phyloP scores from a whole-genome alignment of 2,888 invertebrate genomes.

The Lumbricus terrestris region DNA sequence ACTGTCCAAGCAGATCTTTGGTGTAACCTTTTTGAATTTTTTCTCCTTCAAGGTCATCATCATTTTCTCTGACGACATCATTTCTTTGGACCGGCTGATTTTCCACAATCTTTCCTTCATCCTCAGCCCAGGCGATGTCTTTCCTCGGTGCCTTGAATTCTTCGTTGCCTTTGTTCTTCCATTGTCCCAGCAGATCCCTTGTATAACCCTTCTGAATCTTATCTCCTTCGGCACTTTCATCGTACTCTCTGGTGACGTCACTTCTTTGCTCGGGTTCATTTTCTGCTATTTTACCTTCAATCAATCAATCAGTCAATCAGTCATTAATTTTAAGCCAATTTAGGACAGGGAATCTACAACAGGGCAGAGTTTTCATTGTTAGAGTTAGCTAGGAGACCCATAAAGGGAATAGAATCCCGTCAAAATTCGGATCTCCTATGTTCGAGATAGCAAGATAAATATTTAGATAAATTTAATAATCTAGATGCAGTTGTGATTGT shows the following conservation, averaged over 20 bases:
- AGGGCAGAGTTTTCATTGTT: too few species aligned
- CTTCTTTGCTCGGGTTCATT: background rate
- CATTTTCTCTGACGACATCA: background rate
- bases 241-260: constrained; percentile 33
- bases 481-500: too few species aligned
- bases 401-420: too few species aligned
- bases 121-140: constrained; percentile 7
- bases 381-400: too few species aligned
- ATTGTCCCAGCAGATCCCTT: constrained; percentile 5
- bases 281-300: background rate
- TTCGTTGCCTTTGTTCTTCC: background rate
- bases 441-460: too few species aligned
- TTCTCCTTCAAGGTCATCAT: background rate
- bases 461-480: too few species aligned
- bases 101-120: constrained; percentile 23
- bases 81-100: constrained; percentile 22
- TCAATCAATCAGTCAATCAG: too few species aligned
- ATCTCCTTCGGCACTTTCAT: background rate
- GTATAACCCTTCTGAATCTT: constrained; percentile 12
- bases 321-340: too few species aligned
- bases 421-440: too few species aligned
- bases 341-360: too few species aligned
- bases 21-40: background rate
- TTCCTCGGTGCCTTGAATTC: constrained; percentile 5
- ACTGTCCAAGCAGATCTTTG: background rate